Evolutionary conservation across 2,113 vertebrate species (phyloP), one percentile per base, ranked within the genome.

Genomic region (Mustelus asterias): DNA sequence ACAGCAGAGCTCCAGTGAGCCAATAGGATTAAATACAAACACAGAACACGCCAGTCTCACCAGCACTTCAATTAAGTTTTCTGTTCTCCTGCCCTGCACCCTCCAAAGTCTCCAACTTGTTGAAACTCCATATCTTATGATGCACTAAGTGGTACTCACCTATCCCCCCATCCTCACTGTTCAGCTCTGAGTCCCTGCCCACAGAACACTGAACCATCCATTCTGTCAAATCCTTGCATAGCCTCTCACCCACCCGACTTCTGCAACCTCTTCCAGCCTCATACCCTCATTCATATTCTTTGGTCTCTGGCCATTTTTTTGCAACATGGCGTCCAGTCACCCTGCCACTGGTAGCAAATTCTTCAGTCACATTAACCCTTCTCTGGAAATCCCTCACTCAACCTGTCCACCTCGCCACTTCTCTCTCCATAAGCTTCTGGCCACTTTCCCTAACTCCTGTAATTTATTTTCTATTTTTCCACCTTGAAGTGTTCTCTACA

Each of bases 401-500:
- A 86, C 4, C 22, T 44, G 26, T 86, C 83, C 29, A 90, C 60
- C 29, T 63, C 33, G 26, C 26, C 58, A 7, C 54, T 90, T 90
- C 29, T 63, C 26, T 90, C 58, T 63, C 48, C 22, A 13, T 8
- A 54, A 26, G 83, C 8, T 54, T 88, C 26, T 54, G 2, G 85
- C 48, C 44, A 88, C 22, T 1, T 54, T 9, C 29, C 85, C 44
- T 29, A 88, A 88, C 9, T 26, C 6, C 3, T 88, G 20, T 48
- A 54, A 88, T 88, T 88, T 88, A 26, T 88, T 88, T 54, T 26
- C 44, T 48, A 13, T 2, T 86, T 10, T 33, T 48, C 13, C 60
- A 33, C 88, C 88, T 90, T 90, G 88, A 90, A 29, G n/a, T 90
- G 29, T n/a, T 90, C 54, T 90, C 88, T 63, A 37, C 88, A n/a